phyloP scores from a whole-genome alignment of 53 echinoderm and acorn worm species.

The Glandiceps talaboti region DNA sequence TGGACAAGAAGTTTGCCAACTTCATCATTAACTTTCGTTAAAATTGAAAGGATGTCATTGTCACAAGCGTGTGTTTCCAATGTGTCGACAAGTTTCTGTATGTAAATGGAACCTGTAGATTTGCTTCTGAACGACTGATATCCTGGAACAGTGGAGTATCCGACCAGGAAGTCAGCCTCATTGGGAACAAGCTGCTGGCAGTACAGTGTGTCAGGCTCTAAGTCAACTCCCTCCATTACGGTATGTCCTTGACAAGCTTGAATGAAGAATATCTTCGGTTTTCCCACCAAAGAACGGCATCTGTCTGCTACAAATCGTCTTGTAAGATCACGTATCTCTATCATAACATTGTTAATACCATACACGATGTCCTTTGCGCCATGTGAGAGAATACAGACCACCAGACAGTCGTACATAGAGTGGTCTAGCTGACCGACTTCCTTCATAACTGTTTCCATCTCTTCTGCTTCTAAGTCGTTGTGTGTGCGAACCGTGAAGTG shows the following conservation, averaged over 20 bases:
- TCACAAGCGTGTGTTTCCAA: conserved; percentile 66
- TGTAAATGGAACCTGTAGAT: conserved; percentile 26
- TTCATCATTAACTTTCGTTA: conserved; percentile 61
- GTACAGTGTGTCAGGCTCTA: not conserved
- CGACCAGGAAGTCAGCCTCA: conserved; percentile 66
- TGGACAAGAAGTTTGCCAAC: conserved; percentile 36
- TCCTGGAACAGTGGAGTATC: conserved; percentile 65
- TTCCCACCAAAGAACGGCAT: conserved; percentile 70
- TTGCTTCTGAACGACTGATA: conserved; percentile 14
- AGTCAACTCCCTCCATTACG: not conserved
- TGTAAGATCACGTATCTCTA: conserved; percentile 68
- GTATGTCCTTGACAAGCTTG: conserved; percentile 13
- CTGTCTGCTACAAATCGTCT: conserved; percentile 62
- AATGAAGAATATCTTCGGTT: conserved; percentile 78
- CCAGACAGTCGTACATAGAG: conserved; percentile 71
- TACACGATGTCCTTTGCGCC: conserved; percentile 28
- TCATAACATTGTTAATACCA: conserved; percentile 56
- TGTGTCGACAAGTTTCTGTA: conserved; percentile 49
- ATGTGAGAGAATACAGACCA: conserved; percentile 64
- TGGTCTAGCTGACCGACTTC: conserved; percentile 65
- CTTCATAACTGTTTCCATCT: not conserved
- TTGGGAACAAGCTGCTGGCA: conserved; percentile 37
- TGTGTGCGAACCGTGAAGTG: not conserved
- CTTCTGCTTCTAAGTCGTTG: not conserved
- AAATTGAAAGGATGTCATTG: conserved; percentile 56